These are phyloP conservation scores for Sturmia bella DNA, from an alignment of 2,888 invertebrate genomes.

Conservation along the genomic window DNA sequence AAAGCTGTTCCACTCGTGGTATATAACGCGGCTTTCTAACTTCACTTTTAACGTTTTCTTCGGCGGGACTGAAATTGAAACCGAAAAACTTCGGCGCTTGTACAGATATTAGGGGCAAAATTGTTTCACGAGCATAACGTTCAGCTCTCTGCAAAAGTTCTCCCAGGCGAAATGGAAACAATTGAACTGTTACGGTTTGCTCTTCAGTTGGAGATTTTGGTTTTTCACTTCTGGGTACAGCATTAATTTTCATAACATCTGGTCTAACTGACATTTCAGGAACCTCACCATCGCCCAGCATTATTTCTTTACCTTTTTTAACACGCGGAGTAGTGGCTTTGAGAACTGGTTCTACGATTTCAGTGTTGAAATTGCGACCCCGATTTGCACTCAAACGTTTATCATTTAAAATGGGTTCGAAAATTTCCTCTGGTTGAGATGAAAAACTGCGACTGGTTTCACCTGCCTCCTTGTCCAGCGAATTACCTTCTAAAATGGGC, in stretches of 20 bases:
- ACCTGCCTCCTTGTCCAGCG: constrained; percentile 79
- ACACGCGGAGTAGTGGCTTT: constrained; percentile 84
- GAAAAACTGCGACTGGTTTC: constrained; percentile 80
- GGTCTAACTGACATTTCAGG: constrained; percentile 54
- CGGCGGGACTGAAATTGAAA: constrained; percentile 80
- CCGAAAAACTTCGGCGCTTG: constrained; percentile 89
- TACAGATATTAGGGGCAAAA: constrained; percentile 89
- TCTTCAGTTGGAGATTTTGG: constrained; percentile 56
- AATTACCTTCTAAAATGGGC: constrained; percentile 83
- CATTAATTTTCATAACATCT: constrained; percentile 79
- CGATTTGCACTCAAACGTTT: constrained; percentile 75
- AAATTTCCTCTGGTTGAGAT: constrained; percentile 81
- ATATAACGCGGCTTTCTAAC: constrained; percentile 85
- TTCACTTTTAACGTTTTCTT: constrained; percentile 71
- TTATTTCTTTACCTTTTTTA: constrained; percentile 77
- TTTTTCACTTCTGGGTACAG: constrained; percentile 79
- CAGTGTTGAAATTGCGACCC: constrained; percentile 81
- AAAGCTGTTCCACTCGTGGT: constrained; percentile 83
- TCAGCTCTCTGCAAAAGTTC: constrained; percentile 91
- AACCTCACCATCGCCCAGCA: constrained; percentile 66
- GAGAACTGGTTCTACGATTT: constrained; percentile 89
- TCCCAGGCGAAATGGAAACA: constrained; percentile 89
- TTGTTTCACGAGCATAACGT: constrained; percentile 89
- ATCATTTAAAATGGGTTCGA: constrained; percentile 83
- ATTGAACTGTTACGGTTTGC: constrained; percentile 84